These are phyloP conservation scores for Eubucco bourcierii DNA, from an alignment of 2,113 vertebrate genomes.

Conservation along the genomic window DNA sequence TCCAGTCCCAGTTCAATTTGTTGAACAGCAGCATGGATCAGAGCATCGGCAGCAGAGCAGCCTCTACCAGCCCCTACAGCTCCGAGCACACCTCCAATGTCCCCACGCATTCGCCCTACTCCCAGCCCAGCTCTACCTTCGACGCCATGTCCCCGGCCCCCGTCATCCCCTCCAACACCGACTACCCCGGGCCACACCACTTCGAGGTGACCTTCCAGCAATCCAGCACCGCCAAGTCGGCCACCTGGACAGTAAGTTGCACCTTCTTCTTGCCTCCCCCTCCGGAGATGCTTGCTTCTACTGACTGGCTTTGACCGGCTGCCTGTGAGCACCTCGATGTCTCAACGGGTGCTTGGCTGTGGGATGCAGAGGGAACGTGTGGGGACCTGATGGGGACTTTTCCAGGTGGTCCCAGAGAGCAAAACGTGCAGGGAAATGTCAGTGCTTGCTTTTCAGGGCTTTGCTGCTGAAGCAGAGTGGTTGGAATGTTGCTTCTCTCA, in stretches of 20 bases:
- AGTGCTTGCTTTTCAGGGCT: not conserved
- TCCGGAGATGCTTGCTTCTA: not conserved
- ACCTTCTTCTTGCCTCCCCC: not conserved
- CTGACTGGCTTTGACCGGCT: accelerated
- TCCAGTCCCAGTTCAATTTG: constrained; percentile 98
- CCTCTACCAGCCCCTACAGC: constrained; percentile 94
- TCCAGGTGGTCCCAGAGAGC: not conserved
- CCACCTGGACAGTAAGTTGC: constrained; percentile 98
- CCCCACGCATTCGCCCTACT: constrained; percentile 95
- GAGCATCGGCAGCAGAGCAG: constrained; percentile 89
- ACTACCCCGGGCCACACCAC: constrained; percentile 94
- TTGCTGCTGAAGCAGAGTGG: not conserved
- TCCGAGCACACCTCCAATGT: constrained; percentile 93
- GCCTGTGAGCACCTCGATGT: accelerated
- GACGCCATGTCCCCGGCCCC: constrained; percentile 96
- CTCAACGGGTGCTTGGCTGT: not conserved
- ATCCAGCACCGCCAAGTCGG: constrained; percentile 97
- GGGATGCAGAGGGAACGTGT: not conserved
- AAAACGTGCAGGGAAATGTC: not conserved
- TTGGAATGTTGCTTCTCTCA: not conserved
- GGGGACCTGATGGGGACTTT: not conserved
- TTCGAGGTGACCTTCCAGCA: constrained; percentile 99
- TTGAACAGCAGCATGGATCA: constrained; percentile 98
- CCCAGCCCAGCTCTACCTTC: constrained; percentile 98
- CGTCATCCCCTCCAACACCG: constrained; percentile 97